Conservation (phyloP, 2,113 vertebrate species). For the Nerophis ophidion region DNA sequence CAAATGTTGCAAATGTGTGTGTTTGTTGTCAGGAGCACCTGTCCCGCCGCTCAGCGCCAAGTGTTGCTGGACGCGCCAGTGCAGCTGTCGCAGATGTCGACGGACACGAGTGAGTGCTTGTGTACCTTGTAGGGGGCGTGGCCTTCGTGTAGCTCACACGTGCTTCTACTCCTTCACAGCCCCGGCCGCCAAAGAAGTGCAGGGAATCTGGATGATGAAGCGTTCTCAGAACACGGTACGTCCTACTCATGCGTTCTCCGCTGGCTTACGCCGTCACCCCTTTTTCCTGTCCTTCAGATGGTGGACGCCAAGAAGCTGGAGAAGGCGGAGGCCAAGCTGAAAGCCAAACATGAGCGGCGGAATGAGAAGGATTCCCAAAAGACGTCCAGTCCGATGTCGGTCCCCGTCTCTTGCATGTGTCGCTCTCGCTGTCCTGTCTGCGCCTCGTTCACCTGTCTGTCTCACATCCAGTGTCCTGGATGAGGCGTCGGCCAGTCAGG, state of each 20-base stretch:
- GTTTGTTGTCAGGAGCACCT: conserved; percentile 52
- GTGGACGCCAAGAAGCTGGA: conserved; percentile 93
- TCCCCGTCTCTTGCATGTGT: too few relatives aligned
- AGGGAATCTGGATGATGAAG: conserved; percentile 78
- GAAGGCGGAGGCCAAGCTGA: conserved; percentile 93
- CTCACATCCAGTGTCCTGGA: conserved; percentile 79
- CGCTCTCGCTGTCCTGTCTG: neutral
- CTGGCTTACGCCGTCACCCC: neutral
- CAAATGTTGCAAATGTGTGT: neutral
- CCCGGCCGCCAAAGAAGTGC: conserved; percentile 46
- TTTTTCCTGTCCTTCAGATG: conserved; percentile 61
- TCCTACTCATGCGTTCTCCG: neutral
- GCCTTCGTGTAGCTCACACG: neutral
- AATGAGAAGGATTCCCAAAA: conserved; percentile 84
- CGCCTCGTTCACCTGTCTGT: neutral
- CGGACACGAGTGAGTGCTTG: conserved; percentile 47
- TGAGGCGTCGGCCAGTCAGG: conserved; percentile 96
- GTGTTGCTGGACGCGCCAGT: conserved; percentile 87
- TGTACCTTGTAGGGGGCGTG: neutral
- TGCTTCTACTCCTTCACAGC: conserved; percentile 25
- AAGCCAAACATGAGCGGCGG: conserved; percentile 87
- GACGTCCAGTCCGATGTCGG: conserved; percentile 64
- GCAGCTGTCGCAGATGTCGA: conserved; percentile 89
- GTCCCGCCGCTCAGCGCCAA: conserved; percentile 64
- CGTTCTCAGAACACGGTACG: conserved; percentile 49